phyloP scores from a whole-genome alignment of 2,797 vertebrate genomes.

The Bovichtus variegatus region DNA sequence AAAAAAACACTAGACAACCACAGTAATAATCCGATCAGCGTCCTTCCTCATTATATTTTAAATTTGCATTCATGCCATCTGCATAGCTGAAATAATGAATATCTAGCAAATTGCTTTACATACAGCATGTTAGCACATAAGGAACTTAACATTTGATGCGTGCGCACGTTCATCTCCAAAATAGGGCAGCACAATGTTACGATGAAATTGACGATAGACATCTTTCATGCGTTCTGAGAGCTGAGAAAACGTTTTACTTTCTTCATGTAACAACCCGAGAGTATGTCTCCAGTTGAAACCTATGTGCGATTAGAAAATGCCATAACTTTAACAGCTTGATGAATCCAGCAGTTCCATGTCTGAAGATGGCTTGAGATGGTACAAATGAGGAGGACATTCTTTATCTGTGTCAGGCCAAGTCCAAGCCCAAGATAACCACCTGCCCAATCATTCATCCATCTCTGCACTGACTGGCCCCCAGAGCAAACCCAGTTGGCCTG shows the following conservation, averaged over 20 bases:
- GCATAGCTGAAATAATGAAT: neutral
- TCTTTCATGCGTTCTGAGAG: too few species aligned
- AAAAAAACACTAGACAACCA: too few species aligned
- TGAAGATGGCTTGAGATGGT: constrained; percentile 20
- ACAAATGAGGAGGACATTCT: constrained; percentile 19
- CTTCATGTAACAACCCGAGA: too few species aligned
- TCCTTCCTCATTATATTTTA: neutral
- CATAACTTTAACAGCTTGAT: neutral
- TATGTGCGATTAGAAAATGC: constrained; percentile 10
- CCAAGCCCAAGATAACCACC: constrained; percentile 66
- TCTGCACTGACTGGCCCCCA: constrained; percentile 38
- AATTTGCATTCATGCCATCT: neutral
- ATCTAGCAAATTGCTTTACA: neutral
- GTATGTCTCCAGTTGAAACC: neutral
- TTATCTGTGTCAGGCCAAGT: constrained; percentile 58
- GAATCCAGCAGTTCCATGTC: neutral
- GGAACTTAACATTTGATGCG: neutral
- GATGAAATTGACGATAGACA: neutral
- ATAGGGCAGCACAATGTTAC: neutral
- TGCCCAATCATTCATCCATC: constrained; percentile 61
- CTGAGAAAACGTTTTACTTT: neutral
- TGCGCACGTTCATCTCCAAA: neutral
- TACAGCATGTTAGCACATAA: neutral
- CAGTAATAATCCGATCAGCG: neutral
- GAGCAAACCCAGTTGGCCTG: constrained; percentile 64